Evolutionary conservation across 2,797 vertebrate species (phyloP).

Genomic region (Crax fasciolata): DNA sequence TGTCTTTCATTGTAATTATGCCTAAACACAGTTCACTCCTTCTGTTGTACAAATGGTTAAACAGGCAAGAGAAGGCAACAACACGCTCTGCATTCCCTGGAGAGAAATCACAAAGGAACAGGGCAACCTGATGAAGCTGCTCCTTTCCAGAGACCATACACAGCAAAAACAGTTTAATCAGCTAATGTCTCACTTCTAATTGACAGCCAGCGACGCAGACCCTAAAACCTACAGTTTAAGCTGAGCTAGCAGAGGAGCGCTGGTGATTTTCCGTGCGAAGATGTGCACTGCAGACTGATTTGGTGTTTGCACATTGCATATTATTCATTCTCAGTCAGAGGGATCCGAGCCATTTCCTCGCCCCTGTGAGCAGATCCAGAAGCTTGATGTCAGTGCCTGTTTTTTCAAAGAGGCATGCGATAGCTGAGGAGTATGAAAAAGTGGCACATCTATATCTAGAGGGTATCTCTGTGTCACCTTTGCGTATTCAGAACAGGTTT

Average conservation of each 20-base stretch:
- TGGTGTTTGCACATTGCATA: background rate
- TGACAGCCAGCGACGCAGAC: background rate
- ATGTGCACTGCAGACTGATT: background rate
- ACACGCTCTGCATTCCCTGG: background rate
- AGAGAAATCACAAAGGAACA: background rate
- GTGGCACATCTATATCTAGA: background rate
- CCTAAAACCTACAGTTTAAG: background rate
- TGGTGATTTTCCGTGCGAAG: background rate
- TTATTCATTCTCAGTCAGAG: background rate
- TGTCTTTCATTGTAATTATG: background rate
- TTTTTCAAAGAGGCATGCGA: background rate
- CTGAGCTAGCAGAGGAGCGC: background rate
- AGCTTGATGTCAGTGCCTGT: background rate
- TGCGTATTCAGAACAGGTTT: slow-evolving; percentile 3
- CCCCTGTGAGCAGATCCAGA: background rate
- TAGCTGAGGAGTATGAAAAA: background rate
- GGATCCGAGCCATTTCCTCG: background rate
- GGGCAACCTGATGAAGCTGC: background rate
- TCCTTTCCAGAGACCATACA: background rate
- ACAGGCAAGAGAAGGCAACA: background rate
- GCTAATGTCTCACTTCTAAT: background rate
- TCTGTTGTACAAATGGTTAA: background rate
- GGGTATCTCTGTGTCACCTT: background rate
- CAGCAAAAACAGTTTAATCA: background rate
- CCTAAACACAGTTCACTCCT: background rate